A percentile compares a stretch with the other conserved stretches of the same genome.
These are phyloP conservation scores for Idaea aversata DNA, from an alignment of 2,888 invertebrate species.

Conservation along the genomic window DNA sequence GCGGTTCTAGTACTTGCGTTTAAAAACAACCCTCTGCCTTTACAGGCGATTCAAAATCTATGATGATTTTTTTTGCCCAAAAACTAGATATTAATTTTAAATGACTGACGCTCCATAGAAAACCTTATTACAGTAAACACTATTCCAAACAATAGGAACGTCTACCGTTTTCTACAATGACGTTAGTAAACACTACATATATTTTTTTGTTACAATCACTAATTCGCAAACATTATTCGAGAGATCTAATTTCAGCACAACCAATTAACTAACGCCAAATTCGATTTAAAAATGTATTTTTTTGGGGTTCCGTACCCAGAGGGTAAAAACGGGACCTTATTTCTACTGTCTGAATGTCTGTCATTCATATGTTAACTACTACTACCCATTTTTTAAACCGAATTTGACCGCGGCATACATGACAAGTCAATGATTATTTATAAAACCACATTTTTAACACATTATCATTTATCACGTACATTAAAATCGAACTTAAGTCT, in stretches of 20 bases:
- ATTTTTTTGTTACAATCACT: conserved; percentile 15
- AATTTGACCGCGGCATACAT: background rate
- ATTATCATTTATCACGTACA: background rate
- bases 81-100: background rate
- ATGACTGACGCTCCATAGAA: conserved; percentile 20
- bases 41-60: background rate
- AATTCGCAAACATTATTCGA: conserved; percentile 40
- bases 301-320: no score
- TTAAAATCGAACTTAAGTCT: background rate
- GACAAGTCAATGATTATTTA: no score
- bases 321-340: no score
- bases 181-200: conserved; percentile 8
- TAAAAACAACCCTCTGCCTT: no score
- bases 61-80: background rate
- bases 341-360: no score
- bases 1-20: no score
- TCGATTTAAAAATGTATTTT: background rate
- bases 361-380: no score
- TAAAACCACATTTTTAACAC: background rate
- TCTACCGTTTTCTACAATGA: conserved; percentile 25
- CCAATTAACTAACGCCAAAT: conserved; percentile 37
- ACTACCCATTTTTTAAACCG: background rate
- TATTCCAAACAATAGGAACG: conserved; percentile 27
- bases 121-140: conserved; percentile 16
- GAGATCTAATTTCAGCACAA: conserved; percentile 56